Percentiles rank a stretch among this genome's conserved stretches.
Conservation (phyloP, 1,140 invertebrate genomes). For the Papilio polyxenes region DNA sequence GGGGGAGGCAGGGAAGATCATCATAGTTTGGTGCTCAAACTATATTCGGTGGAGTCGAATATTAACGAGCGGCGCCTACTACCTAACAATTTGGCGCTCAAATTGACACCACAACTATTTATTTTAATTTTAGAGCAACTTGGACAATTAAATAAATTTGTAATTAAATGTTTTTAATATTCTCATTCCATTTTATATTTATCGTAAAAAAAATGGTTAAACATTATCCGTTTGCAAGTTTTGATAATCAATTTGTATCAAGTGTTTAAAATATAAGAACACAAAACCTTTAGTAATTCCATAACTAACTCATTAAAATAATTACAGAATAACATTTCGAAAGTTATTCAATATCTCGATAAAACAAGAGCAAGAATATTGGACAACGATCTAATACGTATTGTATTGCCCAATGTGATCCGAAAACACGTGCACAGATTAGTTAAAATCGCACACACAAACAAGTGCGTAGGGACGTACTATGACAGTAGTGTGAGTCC, state of each 20-base stretch:
- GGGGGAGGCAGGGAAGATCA: slow-evolving; percentile 43
- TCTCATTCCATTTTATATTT: no score
- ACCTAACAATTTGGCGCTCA: slow-evolving; percentile 18
- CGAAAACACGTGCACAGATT: slow-evolving; percentile 29
- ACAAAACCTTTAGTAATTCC: background rate
- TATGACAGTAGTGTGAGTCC: background rate
- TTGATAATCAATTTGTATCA: no score
- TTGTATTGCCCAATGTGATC: slow-evolving; percentile 7
- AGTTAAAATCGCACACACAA: slow-evolving; percentile 21
- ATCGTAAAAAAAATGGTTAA: no score
- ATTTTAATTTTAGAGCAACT: background rate
- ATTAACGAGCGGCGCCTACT: slow-evolving; percentile 30
- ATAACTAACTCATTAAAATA: background rate
- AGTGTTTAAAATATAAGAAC: background rate
- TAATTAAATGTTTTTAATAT: background rate
- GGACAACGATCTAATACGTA: background rate
- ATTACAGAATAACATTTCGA: background rate
- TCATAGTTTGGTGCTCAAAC: slow-evolving; percentile 41
- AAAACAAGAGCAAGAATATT: slow-evolving; percentile 7
- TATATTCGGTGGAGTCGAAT: slow-evolving; percentile 44
- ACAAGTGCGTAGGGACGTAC: background rate
- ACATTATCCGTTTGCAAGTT: no score
- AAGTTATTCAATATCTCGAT: background rate
- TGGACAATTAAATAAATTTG: background rate
- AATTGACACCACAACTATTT: slow-evolving; percentile 27